Conservation (phyloP, 2,797 vertebrate species). For the Petrocephalus sullivani region DNA sequence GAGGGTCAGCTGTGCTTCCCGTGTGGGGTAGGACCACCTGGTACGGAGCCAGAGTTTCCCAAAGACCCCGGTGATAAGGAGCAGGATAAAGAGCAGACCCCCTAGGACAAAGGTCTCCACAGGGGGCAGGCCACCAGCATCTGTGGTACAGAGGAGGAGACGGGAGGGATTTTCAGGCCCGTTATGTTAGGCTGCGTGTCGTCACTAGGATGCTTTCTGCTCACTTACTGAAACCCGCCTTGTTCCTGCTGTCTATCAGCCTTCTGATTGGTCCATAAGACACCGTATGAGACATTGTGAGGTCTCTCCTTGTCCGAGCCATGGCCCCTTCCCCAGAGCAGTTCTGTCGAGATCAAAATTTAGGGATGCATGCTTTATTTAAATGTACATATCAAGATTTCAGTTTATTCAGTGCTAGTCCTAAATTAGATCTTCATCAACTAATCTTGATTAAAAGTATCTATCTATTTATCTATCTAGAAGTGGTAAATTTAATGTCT, state of each 20-base stretch:
- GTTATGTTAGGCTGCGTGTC: neutral
- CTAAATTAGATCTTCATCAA: neutral
- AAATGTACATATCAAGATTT: neutral
- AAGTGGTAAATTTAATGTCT: neutral
- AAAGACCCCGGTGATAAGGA: slow-evolving; percentile 61
- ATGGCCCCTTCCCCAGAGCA: slow-evolving; percentile 53
- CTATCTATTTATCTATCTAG: neutral
- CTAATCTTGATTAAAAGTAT: neutral
- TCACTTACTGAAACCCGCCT: slow-evolving; percentile 49
- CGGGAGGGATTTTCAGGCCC: neutral
- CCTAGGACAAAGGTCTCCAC: slow-evolving; percentile 64
- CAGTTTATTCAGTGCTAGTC: neutral
- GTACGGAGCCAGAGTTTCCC: slow-evolving; percentile 67
- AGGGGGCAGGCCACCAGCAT: slow-evolving; percentile 43
- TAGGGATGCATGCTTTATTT: neutral
- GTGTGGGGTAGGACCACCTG: slow-evolving; percentile 61
- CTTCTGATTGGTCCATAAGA: slow-evolving; percentile 64
- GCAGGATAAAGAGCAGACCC: slow-evolving; percentile 57
- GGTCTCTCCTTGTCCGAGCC: slow-evolving; percentile 56
- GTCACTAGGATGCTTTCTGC: neutral
- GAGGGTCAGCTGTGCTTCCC: slow-evolving; percentile 66
- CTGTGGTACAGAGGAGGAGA: slow-evolving; percentile 39
- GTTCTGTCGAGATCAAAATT: slow-evolving; percentile 52
- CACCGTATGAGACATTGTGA: slow-evolving; percentile 53
- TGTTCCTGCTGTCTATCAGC: slow-evolving; percentile 42